Conservation (phyloP, 1,140 invertebrate genomes). For the Leucophenga varia region DNA sequence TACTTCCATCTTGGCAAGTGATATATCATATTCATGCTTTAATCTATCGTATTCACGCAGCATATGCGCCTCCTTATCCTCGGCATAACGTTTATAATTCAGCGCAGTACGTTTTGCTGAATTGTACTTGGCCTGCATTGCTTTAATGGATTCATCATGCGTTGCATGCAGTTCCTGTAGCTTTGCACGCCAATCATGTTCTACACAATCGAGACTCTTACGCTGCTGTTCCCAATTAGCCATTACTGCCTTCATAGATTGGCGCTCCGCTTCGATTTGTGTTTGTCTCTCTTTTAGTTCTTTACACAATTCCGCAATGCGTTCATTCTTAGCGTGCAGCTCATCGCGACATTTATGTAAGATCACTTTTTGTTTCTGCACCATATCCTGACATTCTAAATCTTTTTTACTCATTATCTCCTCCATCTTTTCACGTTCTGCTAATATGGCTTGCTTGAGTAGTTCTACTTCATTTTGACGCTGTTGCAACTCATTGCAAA, state of each 20-base stretch:
- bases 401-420: slow-evolving; percentile 58
- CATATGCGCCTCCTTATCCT: slow-evolving; percentile 52
- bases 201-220: slow-evolving; percentile 29
- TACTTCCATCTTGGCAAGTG: slow-evolving; percentile 38
- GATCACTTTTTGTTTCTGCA: slow-evolving; percentile 31
- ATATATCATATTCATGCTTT: slow-evolving; percentile 43
- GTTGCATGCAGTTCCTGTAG: slow-evolving; percentile 26
- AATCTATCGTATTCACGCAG: slow-evolving; percentile 46
- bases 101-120: slow-evolving; percentile 60
- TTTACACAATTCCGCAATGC: slow-evolving; percentile 24
- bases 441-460: slow-evolving; percentile 60
- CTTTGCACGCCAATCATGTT: slow-evolving; percentile 37
- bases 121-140: slow-evolving; percentile 60
- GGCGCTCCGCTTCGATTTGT: slow-evolving; percentile 44
- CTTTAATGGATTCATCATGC: slow-evolving; percentile 43
- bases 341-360: slow-evolving; percentile 37
- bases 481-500: slow-evolving; percentile 45
- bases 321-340: slow-evolving; percentile 31
- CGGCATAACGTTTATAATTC: slow-evolving; percentile 59
- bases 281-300: slow-evolving; percentile 42
- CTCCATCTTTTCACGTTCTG: slow-evolving; percentile 59
- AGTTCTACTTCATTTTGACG: slow-evolving; percentile 59
- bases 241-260: slow-evolving; percentile 51
- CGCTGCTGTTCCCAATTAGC: slow-evolving; percentile 45
- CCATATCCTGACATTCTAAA: slow-evolving; percentile 7